Percentiles rank a stretch among this genome's conserved stretches.
Evolutionary conservation across 35 echinoderm and acorn worm species (phyloP).

Genomic region (Strongylocentrotus purpuratus): DNA sequence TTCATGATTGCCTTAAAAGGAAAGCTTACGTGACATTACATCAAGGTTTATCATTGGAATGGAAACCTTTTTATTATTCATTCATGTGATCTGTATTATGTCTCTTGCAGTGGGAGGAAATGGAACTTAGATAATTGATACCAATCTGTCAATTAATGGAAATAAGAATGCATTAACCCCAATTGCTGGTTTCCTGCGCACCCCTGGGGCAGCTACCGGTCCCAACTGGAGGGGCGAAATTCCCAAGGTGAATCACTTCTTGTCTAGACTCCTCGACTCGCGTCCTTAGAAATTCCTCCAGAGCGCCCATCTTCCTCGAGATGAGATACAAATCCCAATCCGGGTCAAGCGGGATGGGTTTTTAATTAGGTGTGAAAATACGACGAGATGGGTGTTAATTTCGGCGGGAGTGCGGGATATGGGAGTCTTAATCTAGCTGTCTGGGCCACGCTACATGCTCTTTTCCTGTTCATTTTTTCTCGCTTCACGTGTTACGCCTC

Average conservation of each 20-base stretch:
- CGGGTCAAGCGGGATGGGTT: background rate
- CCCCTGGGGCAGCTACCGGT: background rate
- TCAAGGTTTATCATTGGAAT: background rate
- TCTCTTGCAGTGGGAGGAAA: background rate
- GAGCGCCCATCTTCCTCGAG: background rate
- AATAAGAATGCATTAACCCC: background rate
- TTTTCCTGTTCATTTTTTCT: background rate
- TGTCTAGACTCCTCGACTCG: background rate
- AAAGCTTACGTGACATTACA: background rate
- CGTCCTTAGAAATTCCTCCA: background rate
- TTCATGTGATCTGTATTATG: background rate
- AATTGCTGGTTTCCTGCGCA: constrained; percentile 5
- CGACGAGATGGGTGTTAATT: background rate
- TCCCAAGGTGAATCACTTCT: constrained; percentile 30
- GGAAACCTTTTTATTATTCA: background rate
- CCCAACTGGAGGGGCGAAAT: background rate
- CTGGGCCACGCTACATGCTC: background rate
- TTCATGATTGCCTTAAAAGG: background rate
- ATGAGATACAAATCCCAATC: background rate
- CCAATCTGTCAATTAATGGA: constrained; percentile 14
- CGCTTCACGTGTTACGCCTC: background rate
- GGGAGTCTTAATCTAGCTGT: background rate
- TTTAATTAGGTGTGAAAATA: constrained; percentile 13
- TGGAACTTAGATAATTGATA: constrained; percentile 5
- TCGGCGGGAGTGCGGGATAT: background rate